A percentile compares a stretch with the other conserved stretches of the same genome.
Evolutionary conservation across 2,797 vertebrate genomes (phyloP).

Genomic region (Petrocephalus sullivani): DNA sequence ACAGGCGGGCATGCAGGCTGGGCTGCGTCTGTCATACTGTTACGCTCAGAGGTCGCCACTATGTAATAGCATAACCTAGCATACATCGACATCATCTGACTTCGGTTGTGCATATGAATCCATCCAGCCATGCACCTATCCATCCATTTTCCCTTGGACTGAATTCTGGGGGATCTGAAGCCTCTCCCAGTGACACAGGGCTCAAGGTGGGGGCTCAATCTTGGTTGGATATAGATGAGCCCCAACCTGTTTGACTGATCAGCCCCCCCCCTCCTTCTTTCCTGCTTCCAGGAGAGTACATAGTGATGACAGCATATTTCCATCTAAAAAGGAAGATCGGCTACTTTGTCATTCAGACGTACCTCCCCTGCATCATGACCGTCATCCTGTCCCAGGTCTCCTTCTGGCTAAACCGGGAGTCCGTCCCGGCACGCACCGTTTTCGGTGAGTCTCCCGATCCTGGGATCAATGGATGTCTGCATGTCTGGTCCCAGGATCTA

Average conservation of each 20-base stretch:
- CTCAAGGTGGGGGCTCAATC: background rate
- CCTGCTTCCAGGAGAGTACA: conserved; percentile 80
- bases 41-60: background rate
- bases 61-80: conserved; percentile 22
- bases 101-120: conserved; percentile 32
- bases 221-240: background rate
- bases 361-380: conserved; percentile 98
- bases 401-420: conserved; percentile 98
- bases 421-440: conserved; percentile 92
- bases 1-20: background rate
- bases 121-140: conserved; percentile 15
- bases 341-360: conserved; percentile 98
- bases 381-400: conserved; percentile 98
- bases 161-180: background rate
- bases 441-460: conserved; percentile 75
- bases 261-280: background rate
- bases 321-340: conserved; percentile 98
- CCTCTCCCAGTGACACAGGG: background rate
- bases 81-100: conserved; percentile 26
- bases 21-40: conserved; percentile 15
- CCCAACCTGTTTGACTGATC: background rate
- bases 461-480: background rate
- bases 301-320: conserved; percentile 98
- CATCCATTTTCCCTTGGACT: background rate
- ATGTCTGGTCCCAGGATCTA: background rate